Percentiles rank a stretch among this genome's conserved stretches.
Evolutionary conservation across 2,888 invertebrate species (phyloP).

Genomic region (Drosophila atroscutellata): DNA sequence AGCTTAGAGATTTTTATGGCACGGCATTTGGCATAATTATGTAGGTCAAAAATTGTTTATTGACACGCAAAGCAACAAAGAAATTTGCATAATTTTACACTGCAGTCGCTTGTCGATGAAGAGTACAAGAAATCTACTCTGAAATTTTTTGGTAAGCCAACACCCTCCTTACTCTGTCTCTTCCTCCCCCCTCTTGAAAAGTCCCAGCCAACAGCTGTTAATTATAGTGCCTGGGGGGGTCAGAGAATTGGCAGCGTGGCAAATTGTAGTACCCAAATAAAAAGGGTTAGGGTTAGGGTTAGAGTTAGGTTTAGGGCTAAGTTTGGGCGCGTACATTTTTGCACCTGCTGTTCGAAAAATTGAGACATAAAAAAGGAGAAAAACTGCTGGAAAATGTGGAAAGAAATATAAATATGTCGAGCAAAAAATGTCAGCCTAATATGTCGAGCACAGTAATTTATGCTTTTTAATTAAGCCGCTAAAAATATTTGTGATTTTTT

Average conservation of each 20-base stretch:
- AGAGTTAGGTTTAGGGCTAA: constrained; percentile 29
- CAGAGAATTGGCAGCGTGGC: constrained; percentile 63
- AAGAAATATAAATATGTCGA: constrained; percentile 16
- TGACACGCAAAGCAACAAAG: constrained; percentile 82
- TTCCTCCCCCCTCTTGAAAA: neutral
- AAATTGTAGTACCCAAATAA: constrained; percentile 56
- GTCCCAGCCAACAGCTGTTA: constrained; percentile 72
- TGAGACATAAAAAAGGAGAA: constrained; percentile 63
- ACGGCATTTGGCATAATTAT: constrained; percentile 83
- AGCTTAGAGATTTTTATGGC: constrained; percentile 78
- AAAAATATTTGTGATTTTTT: constrained; percentile 60
- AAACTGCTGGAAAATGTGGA: constrained; percentile 51
- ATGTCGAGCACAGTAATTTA: constrained; percentile 66
- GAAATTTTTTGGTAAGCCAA: constrained; percentile 15
- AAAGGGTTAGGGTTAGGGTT: constrained; percentile 59
- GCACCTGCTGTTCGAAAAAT: constrained; percentile 74
- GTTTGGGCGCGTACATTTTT: constrained; percentile 57
- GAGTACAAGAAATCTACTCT: constrained; percentile 30
- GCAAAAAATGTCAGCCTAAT: constrained; percentile 71
- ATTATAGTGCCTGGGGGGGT: constrained; percentile 66
- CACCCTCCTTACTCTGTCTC: constrained; percentile 9
- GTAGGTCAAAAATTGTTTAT: constrained; percentile 84
- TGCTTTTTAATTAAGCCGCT: constrained; percentile 71
- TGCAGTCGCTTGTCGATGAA: constrained; percentile 58
- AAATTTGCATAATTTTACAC: constrained; percentile 80